Evolutionary conservation across 2,113 vertebrate genomes (phyloP), one percentile per base, ranked within the genome.

Genomic region (Pluvianellus socialis): DNA sequence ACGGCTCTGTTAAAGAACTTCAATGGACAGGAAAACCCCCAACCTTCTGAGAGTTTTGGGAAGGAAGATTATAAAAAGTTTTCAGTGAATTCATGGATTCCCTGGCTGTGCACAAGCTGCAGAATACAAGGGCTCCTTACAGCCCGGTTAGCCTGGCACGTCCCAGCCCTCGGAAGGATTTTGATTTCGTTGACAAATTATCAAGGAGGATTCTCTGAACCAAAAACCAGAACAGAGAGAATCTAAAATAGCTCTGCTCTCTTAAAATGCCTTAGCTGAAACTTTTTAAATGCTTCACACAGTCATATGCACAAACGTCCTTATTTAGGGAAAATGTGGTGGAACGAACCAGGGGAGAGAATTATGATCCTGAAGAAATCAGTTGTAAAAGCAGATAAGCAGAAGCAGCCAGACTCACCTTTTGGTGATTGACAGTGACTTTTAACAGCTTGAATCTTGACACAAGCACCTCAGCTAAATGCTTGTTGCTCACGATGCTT

Each of bases 401-500:
- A 89, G 26, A 89, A 92, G 76, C 58, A 96, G 56, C 35, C 94
- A 92, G 58, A 55, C n/a, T 91, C 55, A 70, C 70, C 88, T 91
- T 96, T 95, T 67, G 63, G 53, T 97, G 94, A 95, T 26, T 96
- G 95, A 96, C 59, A 83, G 74, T 91, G 90, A 96, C 80, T 96
- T 94, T 96, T 92, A 97, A 91, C 73, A 94, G 62, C 45, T 59
- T 93, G 58, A 94, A 77, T 95, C 84, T 88, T 94, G 65, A 53
- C 70, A 94, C 7, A 17, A 86, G 62, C 87, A 89, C 75, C 83
- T 93, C 53, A 82, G 66, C 35, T 97, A 95, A 96, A 94, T 40
- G 45, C 68, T 94, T 88, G 90, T 91, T 38, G 8, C 77, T 85
- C 63, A 87, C 0, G 0, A 89, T 14, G 66, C 49, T 95, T 96